phyloP scores from a whole-genome alignment of 2,888 invertebrate genomes.

The Caenorhabditis sp. region DNA sequence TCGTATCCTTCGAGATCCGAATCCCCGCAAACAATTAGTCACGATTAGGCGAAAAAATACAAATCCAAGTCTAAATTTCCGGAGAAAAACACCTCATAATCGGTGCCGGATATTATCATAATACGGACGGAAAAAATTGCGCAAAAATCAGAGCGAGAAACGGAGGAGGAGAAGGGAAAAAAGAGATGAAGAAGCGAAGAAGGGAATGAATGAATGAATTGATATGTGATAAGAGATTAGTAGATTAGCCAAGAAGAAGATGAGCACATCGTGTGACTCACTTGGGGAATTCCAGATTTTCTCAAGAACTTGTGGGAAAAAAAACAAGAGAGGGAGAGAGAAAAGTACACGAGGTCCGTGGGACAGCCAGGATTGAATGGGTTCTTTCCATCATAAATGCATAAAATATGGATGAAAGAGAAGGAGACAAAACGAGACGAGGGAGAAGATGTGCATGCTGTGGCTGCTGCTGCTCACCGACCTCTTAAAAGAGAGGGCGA shows the following conservation, averaged over 20 bases:
- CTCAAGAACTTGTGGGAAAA: constrained; percentile 12
- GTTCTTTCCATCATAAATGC: constrained; percentile 16
- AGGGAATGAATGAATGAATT: constrained; percentile 11
- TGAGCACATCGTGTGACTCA: neutral
- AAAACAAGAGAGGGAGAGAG: constrained; percentile 10
- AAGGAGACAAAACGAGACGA: neutral
- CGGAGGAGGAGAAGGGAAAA: neutral
- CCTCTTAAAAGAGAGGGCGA: too few species aligned
- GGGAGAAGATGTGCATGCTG: constrained; percentile 7
- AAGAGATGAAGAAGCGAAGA: neutral
- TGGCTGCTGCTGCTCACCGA: too few species aligned
- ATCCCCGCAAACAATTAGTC: neutral
- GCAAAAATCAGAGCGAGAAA: constrained; percentile 7
- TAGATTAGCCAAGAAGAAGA: constrained; percentile 28
- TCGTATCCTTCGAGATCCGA: too few species aligned
- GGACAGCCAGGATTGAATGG: too few species aligned
- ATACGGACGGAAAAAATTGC: too few species aligned
- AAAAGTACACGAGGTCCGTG: neutral
- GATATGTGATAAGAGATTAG: constrained; percentile 44
- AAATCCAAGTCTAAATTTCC: neutral
- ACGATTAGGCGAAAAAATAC: neutral
- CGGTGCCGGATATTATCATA: constrained; percentile 6
- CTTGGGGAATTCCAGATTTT: neutral
- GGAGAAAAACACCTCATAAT: neutral
- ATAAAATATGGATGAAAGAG: constrained; percentile 19